Base-by-base conservation (phyloP, 2,113 vertebrate species). In the Struthio camelus region DNA sequence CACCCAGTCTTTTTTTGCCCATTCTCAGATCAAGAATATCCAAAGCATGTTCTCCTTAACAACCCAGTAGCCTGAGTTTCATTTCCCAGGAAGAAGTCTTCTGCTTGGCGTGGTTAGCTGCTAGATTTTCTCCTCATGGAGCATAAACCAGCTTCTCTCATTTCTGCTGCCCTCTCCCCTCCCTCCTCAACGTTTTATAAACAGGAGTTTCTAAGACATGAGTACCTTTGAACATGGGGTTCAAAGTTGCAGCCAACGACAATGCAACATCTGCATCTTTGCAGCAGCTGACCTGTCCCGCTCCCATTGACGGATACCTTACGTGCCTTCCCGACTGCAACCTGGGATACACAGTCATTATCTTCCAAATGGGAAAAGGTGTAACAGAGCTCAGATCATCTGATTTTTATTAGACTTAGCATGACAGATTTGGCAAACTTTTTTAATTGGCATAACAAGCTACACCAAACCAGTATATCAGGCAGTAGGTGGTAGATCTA, bases 1-100 rank as follows among this genome's bases (percentile, higher is more conserved):
- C 79, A 81, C 76, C 79, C 82, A 58, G 76, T 71, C 11, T 70
- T 82, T 80, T 71, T 96, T n/a, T 36, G 0, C 22, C 59, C 11
- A 85, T 82, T 85, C 92, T 93, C 90, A 79, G 51, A 64, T 44
- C 66, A 94, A 96, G 69, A 87, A 94, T 90, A 84, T 56, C 16
- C 69, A 94, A 94, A 76, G 42, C 48, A 48, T 8, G 42, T 76
- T 54, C 66, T 91, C 61, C 51, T 94, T 87, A 82, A 67, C 15
- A 42, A 8, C 20, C 48, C 72, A 38, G 64, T 62, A 71, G 36
- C 20, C 40, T 14, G 72, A 5, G 8, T 44, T 38, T 12, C 9
- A 16, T 76, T 93, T 73, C 40, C 70, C 40, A 36, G 2, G 34
- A 77, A 64, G 2, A 27, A 5, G 38, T n/a, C 38, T 44, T 73